A percentile compares a stretch with the other conserved stretches of the same genome.
Conservation (phyloP, 2,888 invertebrate species). For the Lapara coniferarum region DNA sequence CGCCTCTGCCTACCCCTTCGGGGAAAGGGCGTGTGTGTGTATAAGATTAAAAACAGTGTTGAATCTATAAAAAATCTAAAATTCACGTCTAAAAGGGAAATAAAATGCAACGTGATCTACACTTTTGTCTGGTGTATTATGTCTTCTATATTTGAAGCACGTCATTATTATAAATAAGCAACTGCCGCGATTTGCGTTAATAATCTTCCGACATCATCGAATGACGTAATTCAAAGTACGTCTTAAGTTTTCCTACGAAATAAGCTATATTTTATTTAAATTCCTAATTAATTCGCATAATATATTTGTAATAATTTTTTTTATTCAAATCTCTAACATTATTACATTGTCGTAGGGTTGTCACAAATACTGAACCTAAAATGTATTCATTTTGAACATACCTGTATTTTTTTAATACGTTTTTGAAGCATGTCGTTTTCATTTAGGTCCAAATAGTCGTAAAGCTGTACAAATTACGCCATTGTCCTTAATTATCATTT, state of each 20-base stretch:
- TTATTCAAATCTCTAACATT: too few relatives aligned
- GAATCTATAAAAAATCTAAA: too few relatives aligned
- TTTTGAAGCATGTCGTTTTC: neutral
- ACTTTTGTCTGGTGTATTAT: too few relatives aligned
- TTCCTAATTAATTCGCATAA: neutral
- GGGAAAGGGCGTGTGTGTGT: too few relatives aligned
- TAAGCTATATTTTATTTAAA: neutral
- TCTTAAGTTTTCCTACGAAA: neutral
- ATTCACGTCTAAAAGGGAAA: too few relatives aligned
- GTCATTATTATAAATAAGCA: neutral
- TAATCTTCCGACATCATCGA: neutral
- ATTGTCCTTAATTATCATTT: slow-evolving; percentile 14
- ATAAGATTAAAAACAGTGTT: too few relatives aligned
- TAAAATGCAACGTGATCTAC: too few relatives aligned
- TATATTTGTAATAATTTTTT: neutral
- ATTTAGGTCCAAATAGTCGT: slow-evolving; percentile 4
- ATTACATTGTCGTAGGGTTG: neutral
- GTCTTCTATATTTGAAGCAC: neutral
- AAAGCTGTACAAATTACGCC: slow-evolving; percentile 13
- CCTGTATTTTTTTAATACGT: too few relatives aligned
- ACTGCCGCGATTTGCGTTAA: neutral
- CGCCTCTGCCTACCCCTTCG: too few relatives aligned
- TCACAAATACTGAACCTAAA: neutral
- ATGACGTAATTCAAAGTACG: neutral
- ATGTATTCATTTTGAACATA: too few relatives aligned